Evolutionary conservation across 2,113 vertebrate species (phyloP), one percentile per base, ranked within the genome.

Genomic region (Arvicanthis niloticus): DNA sequence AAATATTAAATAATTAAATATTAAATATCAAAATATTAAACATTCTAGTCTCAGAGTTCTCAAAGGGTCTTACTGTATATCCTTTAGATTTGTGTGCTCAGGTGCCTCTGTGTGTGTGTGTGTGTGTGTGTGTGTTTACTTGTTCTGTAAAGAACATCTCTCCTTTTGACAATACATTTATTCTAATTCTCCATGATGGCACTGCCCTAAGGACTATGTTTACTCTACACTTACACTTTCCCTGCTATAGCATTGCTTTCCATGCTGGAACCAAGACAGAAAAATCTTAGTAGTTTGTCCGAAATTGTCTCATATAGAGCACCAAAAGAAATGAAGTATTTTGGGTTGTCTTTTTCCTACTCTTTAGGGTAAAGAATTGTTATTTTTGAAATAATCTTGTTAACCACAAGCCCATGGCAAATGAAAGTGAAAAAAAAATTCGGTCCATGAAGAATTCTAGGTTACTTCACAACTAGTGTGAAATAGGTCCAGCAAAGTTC

Each of bases 131-230:
- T 8, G 29, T 37, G 7, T 80, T 60, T 48, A 7, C 2, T 62
- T 51, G 26, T 40, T 96, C 75, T 88, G 65, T 21, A 95, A 76
- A 97, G 91, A 92, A 76, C 1, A 48, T 7, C 1, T 17, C 29
- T 77, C 17, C 78, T 94, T 87, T 42, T 48, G 85, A 37, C 37
- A 96, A 89, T 29, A n/a, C 56, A 34, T 89, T 91, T 90, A 24
- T 90, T 96, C 62, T 78, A 80, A n/a, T 84, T 42, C 93, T 42
- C 76, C 40, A 26, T 85, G n/a, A 12, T 91, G 91, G 21, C 84
- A 93, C 29, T 88, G 17, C 92, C 8, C 21, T 56, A 22, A 94
- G 31, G 95, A 24, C 68, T 80, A 82, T 2, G 7, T 12, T 42
- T 56, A 77, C 84, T 88, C 15, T 24, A 76, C 12, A 76, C 62